Evolutionary conservation across 2,797 vertebrate genomes (phyloP).

Genomic region (Chaenodraco wilsoni): DNA sequence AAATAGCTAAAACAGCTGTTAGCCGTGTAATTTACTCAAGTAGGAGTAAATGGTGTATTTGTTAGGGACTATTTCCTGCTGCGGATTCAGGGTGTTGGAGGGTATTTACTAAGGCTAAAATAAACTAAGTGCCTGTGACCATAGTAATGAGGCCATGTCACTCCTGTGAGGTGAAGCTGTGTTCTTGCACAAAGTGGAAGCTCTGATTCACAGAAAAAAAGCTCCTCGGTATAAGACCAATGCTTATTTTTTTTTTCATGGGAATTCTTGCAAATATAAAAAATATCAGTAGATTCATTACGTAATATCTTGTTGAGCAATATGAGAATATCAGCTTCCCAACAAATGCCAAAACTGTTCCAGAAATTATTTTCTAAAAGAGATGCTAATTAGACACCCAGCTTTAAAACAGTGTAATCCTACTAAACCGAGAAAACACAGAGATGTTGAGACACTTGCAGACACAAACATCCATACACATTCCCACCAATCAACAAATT

Average conservation of each 20-base stretch:
- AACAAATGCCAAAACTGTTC: not conserved
- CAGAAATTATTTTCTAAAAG: not conserved
- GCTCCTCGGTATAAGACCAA: not conserved
- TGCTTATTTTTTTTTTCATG: not conserved
- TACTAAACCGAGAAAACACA: slow-evolving; percentile 11
- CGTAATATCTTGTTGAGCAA: not conserved
- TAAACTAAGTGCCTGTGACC: not conserved
- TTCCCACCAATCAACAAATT: slow-evolving; percentile 48
- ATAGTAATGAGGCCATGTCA: not conserved
- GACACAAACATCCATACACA: slow-evolving; percentile 1
- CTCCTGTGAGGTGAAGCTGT: not conserved
- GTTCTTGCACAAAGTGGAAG: not conserved
- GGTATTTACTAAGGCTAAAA: not conserved
- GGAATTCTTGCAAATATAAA: not conserved
- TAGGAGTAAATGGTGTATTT: not conserved
- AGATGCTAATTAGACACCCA: not conserved
- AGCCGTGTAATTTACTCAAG: not conserved
- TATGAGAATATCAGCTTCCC: not conserved
- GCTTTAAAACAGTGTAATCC: slow-evolving; percentile 35
- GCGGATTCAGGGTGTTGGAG: not conserved
- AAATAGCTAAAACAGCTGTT: too few species aligned
- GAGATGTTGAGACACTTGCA: slow-evolving; percentile 14
- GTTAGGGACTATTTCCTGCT: not conserved
- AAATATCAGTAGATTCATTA: not conserved
- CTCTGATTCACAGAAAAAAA: not conserved